phyloP scores from a whole-genome alignment of 2,113 vertebrate genomes.

The Clinocottus analis region DNA sequence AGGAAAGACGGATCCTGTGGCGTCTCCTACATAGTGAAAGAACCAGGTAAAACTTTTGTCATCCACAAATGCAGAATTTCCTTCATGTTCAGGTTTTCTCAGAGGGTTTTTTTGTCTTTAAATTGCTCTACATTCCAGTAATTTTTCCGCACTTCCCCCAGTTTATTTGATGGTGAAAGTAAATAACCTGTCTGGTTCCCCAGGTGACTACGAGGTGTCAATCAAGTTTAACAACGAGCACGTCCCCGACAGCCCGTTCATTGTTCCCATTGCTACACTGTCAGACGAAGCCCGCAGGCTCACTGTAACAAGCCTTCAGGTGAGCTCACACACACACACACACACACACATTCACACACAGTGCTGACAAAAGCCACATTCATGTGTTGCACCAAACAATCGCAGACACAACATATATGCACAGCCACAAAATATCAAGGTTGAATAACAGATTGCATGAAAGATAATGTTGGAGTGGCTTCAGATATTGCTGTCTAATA shows the following conservation, averaged over 20 bases:
- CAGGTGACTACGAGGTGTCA: constrained; percentile 96
- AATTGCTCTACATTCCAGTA: constrained; percentile 18
- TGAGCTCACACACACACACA: constrained; percentile 55
- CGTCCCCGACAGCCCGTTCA: constrained; percentile 96
- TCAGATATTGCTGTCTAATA: constrained; percentile 54
- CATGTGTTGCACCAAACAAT: constrained; percentile 20
- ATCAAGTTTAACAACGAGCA: constrained; percentile 99
- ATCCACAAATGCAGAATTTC: background rate
- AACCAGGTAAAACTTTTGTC: constrained; percentile 84
- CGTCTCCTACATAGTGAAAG: constrained; percentile 92
- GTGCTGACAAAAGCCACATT: constrained; percentile 13
- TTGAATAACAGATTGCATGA: constrained; percentile 28
- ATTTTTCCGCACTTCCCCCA: constrained; percentile 13
- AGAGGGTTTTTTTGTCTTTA: background rate
- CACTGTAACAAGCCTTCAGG: constrained; percentile 95
- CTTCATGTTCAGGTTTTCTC: constrained; percentile 1
- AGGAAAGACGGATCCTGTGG: constrained; percentile 94
- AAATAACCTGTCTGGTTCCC: constrained; percentile 61
- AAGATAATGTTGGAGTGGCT: constrained; percentile 33
- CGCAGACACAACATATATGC: constrained; percentile 12
- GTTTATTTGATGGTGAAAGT: constrained; percentile 44
- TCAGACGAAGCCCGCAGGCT: constrained; percentile 94
- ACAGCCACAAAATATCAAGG: constrained; percentile 24
- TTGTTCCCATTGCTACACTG: constrained; percentile 93
- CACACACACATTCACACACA: constrained; percentile 5